Percentiles rank a stretch among this genome's conserved stretches.
phyloP scores from a whole-genome alignment of 2,888 invertebrate genomes.

The Luffia ferchaultella region DNA sequence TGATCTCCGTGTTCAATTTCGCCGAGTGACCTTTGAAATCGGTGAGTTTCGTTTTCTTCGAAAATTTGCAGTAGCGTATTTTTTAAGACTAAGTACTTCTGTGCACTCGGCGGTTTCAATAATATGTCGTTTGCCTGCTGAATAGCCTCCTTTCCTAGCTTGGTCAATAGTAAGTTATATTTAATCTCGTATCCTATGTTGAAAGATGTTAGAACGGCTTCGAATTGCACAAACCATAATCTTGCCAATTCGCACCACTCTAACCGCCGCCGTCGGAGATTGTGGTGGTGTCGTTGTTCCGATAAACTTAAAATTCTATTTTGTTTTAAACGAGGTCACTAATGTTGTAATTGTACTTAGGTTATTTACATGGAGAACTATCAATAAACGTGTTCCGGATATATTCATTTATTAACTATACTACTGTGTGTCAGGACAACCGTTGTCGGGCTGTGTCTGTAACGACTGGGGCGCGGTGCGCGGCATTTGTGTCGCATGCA shows the following conservation, averaged over 20 bases:
- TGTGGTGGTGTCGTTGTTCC: too few relatives aligned
- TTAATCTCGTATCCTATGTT: not conserved
- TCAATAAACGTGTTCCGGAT: too few relatives aligned
- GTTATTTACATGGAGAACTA: too few relatives aligned
- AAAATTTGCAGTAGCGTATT: conserved; percentile 3
- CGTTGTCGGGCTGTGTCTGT: too few relatives aligned
- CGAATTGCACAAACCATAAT: conserved; percentile 11
- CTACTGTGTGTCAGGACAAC: too few relatives aligned
- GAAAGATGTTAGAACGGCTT: not conserved
- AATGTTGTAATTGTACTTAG: too few relatives aligned
- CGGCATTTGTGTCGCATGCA: too few relatives aligned
- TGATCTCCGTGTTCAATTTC: not conserved
- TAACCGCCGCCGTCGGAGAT: too few relatives aligned
- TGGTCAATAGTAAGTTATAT: conserved; percentile 9
- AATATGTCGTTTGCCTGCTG: conserved; percentile 13
- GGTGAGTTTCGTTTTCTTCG: not conserved
- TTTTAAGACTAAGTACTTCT: conserved; percentile 10
- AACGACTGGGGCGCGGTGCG: too few relatives aligned
- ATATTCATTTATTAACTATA: too few relatives aligned
- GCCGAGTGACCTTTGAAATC: not conserved
- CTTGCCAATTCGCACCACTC: conserved; percentile 10
- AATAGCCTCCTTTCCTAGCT: conserved; percentile 9
- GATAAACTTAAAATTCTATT: too few relatives aligned
- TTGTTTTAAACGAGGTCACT: too few relatives aligned
- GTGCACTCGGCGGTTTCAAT: conserved; percentile 6